Evolutionary conservation across 2,888 invertebrate genomes (phyloP).

Genomic region (Meta bourneti): DNA sequence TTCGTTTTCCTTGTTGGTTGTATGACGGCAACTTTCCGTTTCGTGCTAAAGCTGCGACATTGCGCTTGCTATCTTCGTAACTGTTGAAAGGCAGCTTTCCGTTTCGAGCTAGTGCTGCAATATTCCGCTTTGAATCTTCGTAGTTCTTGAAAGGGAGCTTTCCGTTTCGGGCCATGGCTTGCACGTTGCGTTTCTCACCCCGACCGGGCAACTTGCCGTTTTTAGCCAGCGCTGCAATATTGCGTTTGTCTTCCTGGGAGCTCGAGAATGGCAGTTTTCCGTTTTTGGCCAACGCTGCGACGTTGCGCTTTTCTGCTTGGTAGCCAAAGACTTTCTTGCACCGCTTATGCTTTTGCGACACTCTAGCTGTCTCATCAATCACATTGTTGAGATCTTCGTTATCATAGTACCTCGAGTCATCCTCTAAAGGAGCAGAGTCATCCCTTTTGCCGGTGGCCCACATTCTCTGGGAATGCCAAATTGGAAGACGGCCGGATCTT

Average conservation of each 20-base stretch:
- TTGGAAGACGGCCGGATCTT: constrained; percentile 72
- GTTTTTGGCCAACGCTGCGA: constrained; percentile 31
- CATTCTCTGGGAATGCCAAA: constrained; percentile 71
- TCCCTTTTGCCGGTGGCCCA: constrained; percentile 71
- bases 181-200: constrained; percentile 33
- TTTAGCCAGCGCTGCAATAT: constrained; percentile 3
- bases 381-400: constrained; percentile 9
- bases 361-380: constrained; percentile 27
- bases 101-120: constrained; percentile 34
- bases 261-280: constrained; percentile 6
- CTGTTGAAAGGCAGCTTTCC: constrained; percentile 13
- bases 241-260: background rate
- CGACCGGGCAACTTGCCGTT: constrained; percentile 12
- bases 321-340: constrained; percentile 47
- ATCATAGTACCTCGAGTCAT: constrained; percentile 7
- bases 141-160: background rate
- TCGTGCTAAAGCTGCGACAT: constrained; percentile 15
- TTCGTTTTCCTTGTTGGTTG: constrained; percentile 21
- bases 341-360: constrained; percentile 24
- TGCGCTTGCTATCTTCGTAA: constrained; percentile 1
- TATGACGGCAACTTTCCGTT: constrained; percentile 11
- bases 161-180: constrained; percentile 35
- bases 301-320: constrained; percentile 25
- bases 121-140: constrained; percentile 29
- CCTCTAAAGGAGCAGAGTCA: constrained; percentile 42